A percentile compares a stretch with the other conserved stretches of the same genome.
Evolutionary conservation across 2,113 vertebrate species (phyloP).

Genomic region (Mohoua ochrocephala): DNA sequence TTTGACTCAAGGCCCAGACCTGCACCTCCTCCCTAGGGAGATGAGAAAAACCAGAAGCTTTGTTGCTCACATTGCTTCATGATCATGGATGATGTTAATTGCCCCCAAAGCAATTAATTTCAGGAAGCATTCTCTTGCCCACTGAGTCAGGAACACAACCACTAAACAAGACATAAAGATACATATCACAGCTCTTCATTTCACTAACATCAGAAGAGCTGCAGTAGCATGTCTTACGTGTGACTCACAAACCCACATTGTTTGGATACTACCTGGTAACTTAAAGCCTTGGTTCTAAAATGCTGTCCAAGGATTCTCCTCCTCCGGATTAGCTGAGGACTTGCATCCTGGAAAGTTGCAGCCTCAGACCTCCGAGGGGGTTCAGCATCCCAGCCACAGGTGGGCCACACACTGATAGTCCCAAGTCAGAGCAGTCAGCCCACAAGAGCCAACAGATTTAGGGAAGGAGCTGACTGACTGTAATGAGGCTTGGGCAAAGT

Average conservation of each 20-base stretch:
- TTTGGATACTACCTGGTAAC: neutral
- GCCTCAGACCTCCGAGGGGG: neutral
- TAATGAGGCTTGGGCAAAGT: neutral
- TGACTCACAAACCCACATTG: neutral
- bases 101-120: neutral
- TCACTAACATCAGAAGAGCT: neutral
- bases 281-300: neutral
- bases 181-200: neutral
- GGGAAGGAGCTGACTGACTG: neutral
- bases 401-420: neutral
- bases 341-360: neutral
- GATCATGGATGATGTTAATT: neutral
- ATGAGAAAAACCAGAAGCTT: conserved; percentile 11
- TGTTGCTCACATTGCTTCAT: neutral
- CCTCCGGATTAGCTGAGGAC: neutral
- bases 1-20: neutral
- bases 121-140: neutral
- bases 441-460: neutral
- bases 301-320: neutral
- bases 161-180: conserved; percentile 16
- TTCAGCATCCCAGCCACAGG: neutral
- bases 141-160: neutral
- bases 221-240: neutral
- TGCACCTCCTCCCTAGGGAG: neutral
- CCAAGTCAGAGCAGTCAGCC: neutral